phyloP scores from a whole-genome alignment of 1,140 invertebrate genomes.

The Apis florea region DNA sequence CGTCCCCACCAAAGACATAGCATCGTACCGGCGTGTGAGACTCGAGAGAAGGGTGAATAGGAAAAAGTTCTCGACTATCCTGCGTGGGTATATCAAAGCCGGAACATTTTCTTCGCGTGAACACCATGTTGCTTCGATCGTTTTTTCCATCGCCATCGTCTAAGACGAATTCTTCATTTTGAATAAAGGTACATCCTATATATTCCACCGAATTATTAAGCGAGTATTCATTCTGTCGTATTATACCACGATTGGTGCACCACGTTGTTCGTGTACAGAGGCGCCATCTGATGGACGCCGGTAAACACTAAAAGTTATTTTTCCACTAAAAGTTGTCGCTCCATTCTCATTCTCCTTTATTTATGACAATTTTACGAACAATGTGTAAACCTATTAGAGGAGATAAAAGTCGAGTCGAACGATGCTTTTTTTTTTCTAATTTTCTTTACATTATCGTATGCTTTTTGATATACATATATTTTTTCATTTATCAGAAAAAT shows the following conservation, averaged over 20 bases:
- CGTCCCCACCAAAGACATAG: slow-evolving; percentile 37
- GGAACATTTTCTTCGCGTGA: slow-evolving; percentile 36
- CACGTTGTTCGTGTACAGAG: slow-evolving; percentile 48
- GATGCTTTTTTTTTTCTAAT: no score
- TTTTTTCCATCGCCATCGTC: not conserved
- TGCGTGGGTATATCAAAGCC: slow-evolving; percentile 35
- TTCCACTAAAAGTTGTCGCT: not conserved
- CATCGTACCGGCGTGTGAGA: slow-evolving; percentile 28
- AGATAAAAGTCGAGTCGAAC: not conserved
- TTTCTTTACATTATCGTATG: no score
- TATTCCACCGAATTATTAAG: not conserved
- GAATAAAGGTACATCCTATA: not conserved
- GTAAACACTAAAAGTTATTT: slow-evolving; percentile 58
- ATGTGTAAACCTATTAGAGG: no score
- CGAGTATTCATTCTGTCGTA: not conserved
- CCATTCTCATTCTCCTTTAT: not conserved
- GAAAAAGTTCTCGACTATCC: slow-evolving; percentile 40
- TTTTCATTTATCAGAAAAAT: not conserved
- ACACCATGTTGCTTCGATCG: not conserved
- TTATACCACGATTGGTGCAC: slow-evolving; percentile 23
- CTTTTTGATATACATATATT: no score
- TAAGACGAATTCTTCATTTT: not conserved
- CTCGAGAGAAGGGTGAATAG: slow-evolving; percentile 37
- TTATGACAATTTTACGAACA: not conserved
- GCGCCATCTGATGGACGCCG: slow-evolving; percentile 71